Evolutionary conservation across 2,888 invertebrate genomes (phyloP), one percentile per base, ranked within the genome.

Genomic region (Drosophila recens): DNA sequence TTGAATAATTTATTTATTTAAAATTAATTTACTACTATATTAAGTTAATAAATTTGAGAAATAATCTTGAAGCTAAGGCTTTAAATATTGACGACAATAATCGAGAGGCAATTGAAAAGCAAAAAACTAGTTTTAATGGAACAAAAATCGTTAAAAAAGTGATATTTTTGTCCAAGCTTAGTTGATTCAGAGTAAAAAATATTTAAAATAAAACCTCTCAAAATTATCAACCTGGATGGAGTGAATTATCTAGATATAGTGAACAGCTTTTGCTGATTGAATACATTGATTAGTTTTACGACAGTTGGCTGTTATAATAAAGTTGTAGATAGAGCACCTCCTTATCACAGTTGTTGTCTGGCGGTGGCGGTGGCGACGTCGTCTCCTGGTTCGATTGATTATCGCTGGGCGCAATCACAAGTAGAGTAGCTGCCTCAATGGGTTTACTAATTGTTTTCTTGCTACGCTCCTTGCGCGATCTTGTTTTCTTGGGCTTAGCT

Each of bases 331-430:
- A 17, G 27, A 8, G 4, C 34, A 83, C 89, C 75, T 85, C 88
- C 48, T 75, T 89, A 89, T 85, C 89, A 89, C 90, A 87, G 75
- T 77, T 71, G 51, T 52, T 71, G 53, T 82, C 64, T 54, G 58
- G 52, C 62, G 73, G 59, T 59, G 67, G 34, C 65, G 30, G 34
- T 65, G 30, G 65, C 51, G 64, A 52, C 20, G 68, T 58, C 54
- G 65, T 52, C 36, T 43, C 66, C 72, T 69, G 74, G 42, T 72
- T 87, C 13, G 69, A 6, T 72, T 74, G 54, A 36, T 43, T 73
- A 45, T 87, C 58, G 54, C 66, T 75, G 53, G 75, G 70, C 34
- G 72, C 69, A 76, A 80, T 76, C 56, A 76, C 67, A 71, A 79
- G 71, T 46, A 82, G 56, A n/a, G 80, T 82, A 48, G 67, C 63